Base-by-base conservation (phyloP, 2,797 vertebrate genomes). In the Cynopterus sphinx region DNA sequence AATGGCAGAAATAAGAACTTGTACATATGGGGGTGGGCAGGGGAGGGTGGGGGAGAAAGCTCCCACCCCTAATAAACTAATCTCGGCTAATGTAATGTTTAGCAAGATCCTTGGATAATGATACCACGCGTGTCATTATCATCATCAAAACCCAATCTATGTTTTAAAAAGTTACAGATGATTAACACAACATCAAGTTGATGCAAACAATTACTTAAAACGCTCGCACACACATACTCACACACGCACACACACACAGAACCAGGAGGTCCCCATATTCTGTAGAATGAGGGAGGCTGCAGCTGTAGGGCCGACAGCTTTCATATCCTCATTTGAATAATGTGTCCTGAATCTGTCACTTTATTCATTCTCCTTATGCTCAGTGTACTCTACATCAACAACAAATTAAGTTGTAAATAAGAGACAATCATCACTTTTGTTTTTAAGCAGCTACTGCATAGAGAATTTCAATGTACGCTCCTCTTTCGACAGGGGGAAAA, bases 311-410 rank as follows among this genome's bases (percentile, higher is more conserved):
- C 98, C 98, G 98, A 99, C 98, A 99, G 99, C 99, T 99, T 99
- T 99, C 99, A 99, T 99, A 98, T 99, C 98, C 98, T 99, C 99
- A 99, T 99, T 99, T 99, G 99, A 99, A 99, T 99, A 99, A 99
- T 99, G 99, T 99, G 99, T 99, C 99, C 99, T 99, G 99, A 99
- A 99, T 99, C 99, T 99, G 99, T 99, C 99, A 99, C 98, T 99
- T 98, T 99, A 99, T 99, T 99, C 99, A 99, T 98, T 98, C 99
- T 99, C 99, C 99, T 99, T 99, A 99, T 99, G 98, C 98, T 99
- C 99, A 99, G 99, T 99, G 98, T 99, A 99, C 99, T 99, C 99
- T 98, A 98, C 98, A 99, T 99, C 98, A 99, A 99, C 99, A 99
- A 99, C 99, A 99, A 99, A 99, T 99, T 99, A 99, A 99, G 98